Base-by-base conservation (phyloP, 2,888 invertebrate species). In the Euplexia lucipara region DNA sequence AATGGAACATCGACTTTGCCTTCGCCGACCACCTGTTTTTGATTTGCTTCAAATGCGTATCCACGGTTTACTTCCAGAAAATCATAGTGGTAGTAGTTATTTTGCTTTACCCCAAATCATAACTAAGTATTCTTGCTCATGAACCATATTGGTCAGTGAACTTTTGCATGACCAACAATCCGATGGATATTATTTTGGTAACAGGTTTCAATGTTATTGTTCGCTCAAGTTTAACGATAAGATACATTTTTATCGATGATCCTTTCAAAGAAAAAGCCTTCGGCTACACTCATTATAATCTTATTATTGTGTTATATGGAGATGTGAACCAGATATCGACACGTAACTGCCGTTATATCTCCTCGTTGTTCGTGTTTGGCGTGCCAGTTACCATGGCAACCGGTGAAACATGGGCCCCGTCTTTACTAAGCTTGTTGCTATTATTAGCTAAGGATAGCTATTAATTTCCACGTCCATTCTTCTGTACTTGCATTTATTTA, bases 321-420 rank as follows among this genome's bases (percentile, higher is more conserved):
- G 63, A 78, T 77, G 45, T 63, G 57, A 63, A 48, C 37, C 45
- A 60, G 67, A 74, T 78, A 68, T 72, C 70, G 72, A 70, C 65
- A 72, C 64, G 66, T 76, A 81, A 80, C 56, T 61, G 51, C 70
- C 73, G 81, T 73, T 84, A 78, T 83, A 75, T 83, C 80, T 79
- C 65, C 66, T 69, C 73, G 75, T 72, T 75, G 76, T 77, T 81
- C 84, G 86, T 95, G 95, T 95, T 95, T 94, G 92, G 91, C 85
- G 83, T 87, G 86, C 79, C 82, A 67, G 93, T 94, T 89, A 79
- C 89, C 88, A 91, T 90, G 86, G 88, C 86, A 84, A 94, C 94
- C 82, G 81, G 90, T 94, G 92, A 93, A 93, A 91, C 94, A 94
- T 94, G 89, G 89, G 84, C 87, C 80, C 88, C 87, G 93, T 92